These are phyloP conservation scores for Onychostoma macrolepis DNA, from an alignment of 2,113 vertebrate genomes.

Conservation along the genomic window DNA sequence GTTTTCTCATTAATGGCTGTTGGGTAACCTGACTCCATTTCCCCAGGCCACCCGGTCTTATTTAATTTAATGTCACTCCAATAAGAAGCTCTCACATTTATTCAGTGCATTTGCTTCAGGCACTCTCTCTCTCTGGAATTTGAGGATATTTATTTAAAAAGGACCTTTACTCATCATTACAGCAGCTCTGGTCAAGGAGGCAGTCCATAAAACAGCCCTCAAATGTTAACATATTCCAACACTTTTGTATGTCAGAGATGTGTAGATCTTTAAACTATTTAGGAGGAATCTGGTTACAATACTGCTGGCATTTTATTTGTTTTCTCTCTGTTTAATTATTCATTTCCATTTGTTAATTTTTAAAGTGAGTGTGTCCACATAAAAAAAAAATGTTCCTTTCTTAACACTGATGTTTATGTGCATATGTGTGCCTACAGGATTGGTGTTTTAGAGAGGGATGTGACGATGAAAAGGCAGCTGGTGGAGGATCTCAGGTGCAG, in stretches of 20 bases:
- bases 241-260: slow-evolving; percentile 2
- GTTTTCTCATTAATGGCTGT: slow-evolving; percentile 79
- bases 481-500: slow-evolving; percentile 85
- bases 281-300: background rate
- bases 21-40: slow-evolving; percentile 67
- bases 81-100: slow-evolving; percentile 79
- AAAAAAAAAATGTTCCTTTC: too few relatives aligned
- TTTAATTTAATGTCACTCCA: slow-evolving; percentile 83
- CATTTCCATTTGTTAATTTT: background rate
- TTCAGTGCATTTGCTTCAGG: slow-evolving; percentile 72
- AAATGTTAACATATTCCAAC: slow-evolving; percentile 34
- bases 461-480: slow-evolving; percentile 89
- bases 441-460: slow-evolving; percentile 81
- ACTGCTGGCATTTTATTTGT: background rate
- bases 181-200: slow-evolving; percentile 37
- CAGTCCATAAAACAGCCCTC: slow-evolving; percentile 17
- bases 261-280: slow-evolving; percentile 17
- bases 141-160: slow-evolving; percentile 77
- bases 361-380: background rate
- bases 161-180: slow-evolving; percentile 68
- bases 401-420: background rate
- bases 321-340: background rate
- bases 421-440: slow-evolving; percentile 68
- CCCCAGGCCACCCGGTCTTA: slow-evolving; percentile 74
- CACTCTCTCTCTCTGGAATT: slow-evolving; percentile 68